Percentiles rank a stretch among this genome's conserved stretches.
Conservation (phyloP, 2,113 vertebrate species). For the Tachysurus vachellii region DNA sequence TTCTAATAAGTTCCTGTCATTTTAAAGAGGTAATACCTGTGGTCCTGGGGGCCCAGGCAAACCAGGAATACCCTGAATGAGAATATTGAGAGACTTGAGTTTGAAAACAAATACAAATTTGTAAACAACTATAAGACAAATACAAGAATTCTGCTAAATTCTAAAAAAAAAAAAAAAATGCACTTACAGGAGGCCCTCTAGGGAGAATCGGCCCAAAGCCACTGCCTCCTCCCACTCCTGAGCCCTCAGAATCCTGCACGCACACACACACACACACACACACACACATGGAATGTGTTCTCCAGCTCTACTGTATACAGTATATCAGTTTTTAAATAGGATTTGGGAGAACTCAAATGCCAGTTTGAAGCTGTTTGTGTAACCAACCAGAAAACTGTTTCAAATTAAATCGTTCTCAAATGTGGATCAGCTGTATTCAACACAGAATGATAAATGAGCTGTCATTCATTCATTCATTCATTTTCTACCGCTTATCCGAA, state of each 20-base stretch:
- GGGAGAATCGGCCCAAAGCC: constrained; percentile 60
- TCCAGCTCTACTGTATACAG: not conserved
- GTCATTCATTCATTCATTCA: too few relatives aligned
- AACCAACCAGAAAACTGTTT: constrained; percentile 22
- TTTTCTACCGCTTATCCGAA: too few relatives aligned
- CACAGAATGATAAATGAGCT: constrained; percentile 9
- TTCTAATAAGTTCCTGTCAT: not conserved
- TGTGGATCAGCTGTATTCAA: constrained; percentile 1
- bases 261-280: constrained; percentile 24
- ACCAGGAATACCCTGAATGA: constrained; percentile 66
- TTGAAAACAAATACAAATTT: not conserved
- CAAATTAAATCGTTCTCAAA: not conserved
- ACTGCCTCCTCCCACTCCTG: constrained; percentile 63
- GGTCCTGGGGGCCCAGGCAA: constrained; percentile 68
- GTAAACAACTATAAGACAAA: not conserved
- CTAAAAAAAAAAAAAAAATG: not conserved
- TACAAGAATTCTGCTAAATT: not conserved
- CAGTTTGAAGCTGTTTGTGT: not conserved
- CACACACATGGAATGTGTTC: constrained; percentile 8
- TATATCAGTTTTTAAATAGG: constrained; percentile 15
- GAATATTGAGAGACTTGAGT: not conserved
- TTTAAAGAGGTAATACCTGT: constrained; percentile 58
- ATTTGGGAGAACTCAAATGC: not conserved
- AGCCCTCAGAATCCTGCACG: constrained; percentile 85
- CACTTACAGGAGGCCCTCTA: constrained; percentile 71